A percentile compares a stretch with the other conserved stretches of the same genome.
Conservation (phyloP, 92 coral and sea anemone genomes). For the Actinostola sp. region DNA sequence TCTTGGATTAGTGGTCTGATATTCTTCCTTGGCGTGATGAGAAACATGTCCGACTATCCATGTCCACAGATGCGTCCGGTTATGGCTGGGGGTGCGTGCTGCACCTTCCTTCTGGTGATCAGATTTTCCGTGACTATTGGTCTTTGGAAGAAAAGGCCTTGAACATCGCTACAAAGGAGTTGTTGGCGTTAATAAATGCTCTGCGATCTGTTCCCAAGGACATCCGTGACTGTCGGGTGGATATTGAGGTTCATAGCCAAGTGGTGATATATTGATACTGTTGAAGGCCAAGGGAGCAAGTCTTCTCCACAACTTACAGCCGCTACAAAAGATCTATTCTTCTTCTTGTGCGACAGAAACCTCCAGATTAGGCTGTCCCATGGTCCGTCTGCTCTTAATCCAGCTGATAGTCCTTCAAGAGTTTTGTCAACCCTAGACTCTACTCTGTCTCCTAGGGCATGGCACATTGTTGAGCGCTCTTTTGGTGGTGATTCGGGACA, state of each 20-base stretch:
- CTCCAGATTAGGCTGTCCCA: constrained; percentile 17
- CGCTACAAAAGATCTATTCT: constrained; percentile 21
- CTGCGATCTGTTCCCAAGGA: constrained; percentile 17
- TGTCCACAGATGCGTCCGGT: constrained; percentile 20
- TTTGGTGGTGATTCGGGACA: constrained; percentile 37
- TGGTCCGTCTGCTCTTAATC: constrained; percentile 22
- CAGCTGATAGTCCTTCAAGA: too few relatives aligned
- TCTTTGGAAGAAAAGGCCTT: constrained; percentile 1
- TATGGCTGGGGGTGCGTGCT: constrained; percentile 14
- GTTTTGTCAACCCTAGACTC: constrained; percentile 19
- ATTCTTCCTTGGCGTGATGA: constrained; percentile 43
- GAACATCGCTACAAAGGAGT: constrained; percentile 28
- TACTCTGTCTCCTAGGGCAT: constrained; percentile 1
- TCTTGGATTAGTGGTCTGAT: constrained; percentile 25
- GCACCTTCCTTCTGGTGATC: neutral
- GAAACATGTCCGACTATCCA: constrained; percentile 7
- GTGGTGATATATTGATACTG: constrained; percentile 29
- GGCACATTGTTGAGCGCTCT: constrained; percentile 7
- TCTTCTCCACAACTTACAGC: constrained; percentile 24
- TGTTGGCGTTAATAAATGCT: constrained; percentile 22
- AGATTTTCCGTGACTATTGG: constrained; percentile 14
- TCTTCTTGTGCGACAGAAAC: neutral
- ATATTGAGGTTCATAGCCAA: constrained; percentile 11
- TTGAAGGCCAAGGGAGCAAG: constrained; percentile 36
- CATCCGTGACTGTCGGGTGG: constrained; percentile 6